Evolutionary conservation across 2,113 vertebrate genomes (phyloP), one percentile per base, ranked within the genome.

Genomic region (Fregata magnificens): DNA sequence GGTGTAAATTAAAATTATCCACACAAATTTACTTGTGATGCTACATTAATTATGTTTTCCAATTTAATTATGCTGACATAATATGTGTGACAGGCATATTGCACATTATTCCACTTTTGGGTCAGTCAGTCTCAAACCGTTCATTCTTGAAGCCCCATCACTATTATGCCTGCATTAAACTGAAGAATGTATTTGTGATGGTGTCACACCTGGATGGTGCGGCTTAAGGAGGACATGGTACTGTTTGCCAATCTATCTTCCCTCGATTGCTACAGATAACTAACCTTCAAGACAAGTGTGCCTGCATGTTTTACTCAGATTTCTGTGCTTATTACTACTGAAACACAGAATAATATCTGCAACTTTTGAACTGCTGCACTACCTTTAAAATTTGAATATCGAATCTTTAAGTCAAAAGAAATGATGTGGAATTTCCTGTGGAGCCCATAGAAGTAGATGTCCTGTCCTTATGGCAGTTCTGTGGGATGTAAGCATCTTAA

Each of bases 31-130:
- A 76, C 59, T 86, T 78, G 38, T 45, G 69, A 94, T 82, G 53
- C 62, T 76, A 76, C 9, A 80, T 79, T 94, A 96, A 96, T 95
- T 94, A 66, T 28, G 73, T 88, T 80, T 93, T 77, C 49, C 66
- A 81, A 45, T 90, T 88, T 59, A 84, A 62, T 95, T 94, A 72
- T 32, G 34, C 79, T 94, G 77, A 86, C 69, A 67, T 73, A 94
- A 59, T 93, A 92, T 86, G 86, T 79, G 49, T 83, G 78, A 72
- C 77, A 92, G 52, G 42, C 44, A 59, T 86, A 77, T 70, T 92
- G 69, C 56, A 82, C 58, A 44, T 67, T 70, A 76, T 82, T 95
- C 61, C 55, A 50, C 45, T 76, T 91, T 80, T 65, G 50, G 26
- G 28, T 62, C 73, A 86, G 42, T 38, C 55, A 77, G 20, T 87